Base-by-base conservation (phyloP, 2,888 invertebrate species). In the Dolichomitus sp. region DNA sequence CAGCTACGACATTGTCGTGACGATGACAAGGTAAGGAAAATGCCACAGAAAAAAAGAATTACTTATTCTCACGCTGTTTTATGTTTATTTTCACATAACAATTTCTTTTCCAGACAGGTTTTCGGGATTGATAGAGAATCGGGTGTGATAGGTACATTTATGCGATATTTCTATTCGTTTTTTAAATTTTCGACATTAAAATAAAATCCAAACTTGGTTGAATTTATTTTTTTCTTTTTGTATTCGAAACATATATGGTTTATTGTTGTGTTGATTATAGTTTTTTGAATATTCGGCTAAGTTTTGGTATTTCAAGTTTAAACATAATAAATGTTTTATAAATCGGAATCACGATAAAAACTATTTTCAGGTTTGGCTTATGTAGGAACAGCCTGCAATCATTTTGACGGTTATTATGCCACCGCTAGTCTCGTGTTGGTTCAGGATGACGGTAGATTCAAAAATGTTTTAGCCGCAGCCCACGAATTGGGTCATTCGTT, bases 401-500 rank as follows among this genome's bases (percentile, higher is more conserved):
- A 17, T 54, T 9, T 23, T 23, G 12, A 54, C 3, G 17, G 5
- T 6, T 7, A 33, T 14, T 6, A 1, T n/a, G 14, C 7, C 7
- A 33, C 59, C 6, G n/a, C 3, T 2, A 33, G n/a, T 17, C 2
- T n/a, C 1, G 7, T 33, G 2, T 0, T 59, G 9, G 4, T 59
- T 9, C 4, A 33, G n/a, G 83, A 84, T 27, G 48, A 84, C n/a
- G 70, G 70, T 27, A 50, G 50, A 27, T 78, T 77, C 50, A 14
- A 3, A 0, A 70, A 74, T 30, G 45, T 78, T 42, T 40, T 48
- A 7, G 3, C 52, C 4, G 74, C 78, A 12, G 77, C 78, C 37
- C 83, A 84, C 48, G 83, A 84, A 70, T 19, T 84, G 14, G 83
- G 77, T 19, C 83, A 84, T 42, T n/a, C 57, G 83, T 81, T 45